Conservation (phyloP, 1,140 invertebrate species). For the Halictus rubicundus region DNA sequence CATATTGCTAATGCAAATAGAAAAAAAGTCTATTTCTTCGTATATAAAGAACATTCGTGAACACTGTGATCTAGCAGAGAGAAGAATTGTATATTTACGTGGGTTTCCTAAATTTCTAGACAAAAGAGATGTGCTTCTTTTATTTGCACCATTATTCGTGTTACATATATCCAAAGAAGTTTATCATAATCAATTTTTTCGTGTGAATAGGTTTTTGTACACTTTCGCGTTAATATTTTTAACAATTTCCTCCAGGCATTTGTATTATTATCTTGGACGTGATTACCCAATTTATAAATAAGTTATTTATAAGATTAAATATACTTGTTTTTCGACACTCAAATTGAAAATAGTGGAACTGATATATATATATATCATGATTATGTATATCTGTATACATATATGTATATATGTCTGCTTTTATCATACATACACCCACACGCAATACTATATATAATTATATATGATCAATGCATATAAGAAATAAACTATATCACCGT, state of each 20-base stretch:
- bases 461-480: conserved; percentile 46
- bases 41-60: conserved; percentile 14
- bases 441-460: conserved; percentile 47
- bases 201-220: conserved; percentile 40
- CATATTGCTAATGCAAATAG: conserved; percentile 1
- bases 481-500: conserved; percentile 44
- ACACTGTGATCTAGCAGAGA: conserved; percentile 27
- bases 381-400: conserved; percentile 25
- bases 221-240: conserved; percentile 17
- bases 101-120: conserved; percentile 24
- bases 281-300: conserved; percentile 47
- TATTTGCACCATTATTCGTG: conserved; percentile 19
- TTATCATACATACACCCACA: conserved; percentile 48
- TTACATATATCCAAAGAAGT: conserved; percentile 44
- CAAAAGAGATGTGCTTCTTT: conserved; percentile 13
- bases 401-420: conserved; percentile 22
- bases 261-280: conserved; percentile 21
- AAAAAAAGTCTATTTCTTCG: conserved; percentile 11
- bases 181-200: conserved; percentile 18
- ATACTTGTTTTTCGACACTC: conserved; percentile 37
- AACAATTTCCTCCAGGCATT: conserved; percentile 21
- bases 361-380: conserved; percentile 4
- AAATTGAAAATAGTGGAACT: conserved; percentile 37
- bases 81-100: conserved; percentile 14
- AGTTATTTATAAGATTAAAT: conserved; percentile 50